Conservation (phyloP, 2,797 vertebrate species). For the Chiroxiphia lanceolata region DNA sequence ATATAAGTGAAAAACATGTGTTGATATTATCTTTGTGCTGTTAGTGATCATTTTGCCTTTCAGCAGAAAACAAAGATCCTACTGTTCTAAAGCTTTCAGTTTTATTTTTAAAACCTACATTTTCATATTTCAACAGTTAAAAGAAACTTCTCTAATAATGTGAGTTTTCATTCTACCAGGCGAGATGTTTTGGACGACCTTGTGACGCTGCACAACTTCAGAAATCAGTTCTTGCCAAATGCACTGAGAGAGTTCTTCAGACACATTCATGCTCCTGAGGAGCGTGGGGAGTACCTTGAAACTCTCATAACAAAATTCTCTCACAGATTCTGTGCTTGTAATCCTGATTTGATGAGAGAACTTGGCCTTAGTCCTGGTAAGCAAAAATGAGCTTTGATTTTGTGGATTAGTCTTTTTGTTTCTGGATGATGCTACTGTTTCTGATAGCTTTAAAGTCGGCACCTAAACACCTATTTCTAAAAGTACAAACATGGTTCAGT, state of each 20-base stretch:
- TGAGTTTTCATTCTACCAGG: conserved; percentile 72
- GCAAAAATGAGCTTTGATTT: conserved; percentile 33
- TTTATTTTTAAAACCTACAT: not conserved
- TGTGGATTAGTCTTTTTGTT: not conserved
- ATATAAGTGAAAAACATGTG: not conserved
- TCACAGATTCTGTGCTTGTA: conserved; percentile 96
- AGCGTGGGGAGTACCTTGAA: conserved; percentile 97
- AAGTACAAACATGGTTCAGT: not conserved
- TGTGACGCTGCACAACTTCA: conserved; percentile 98
- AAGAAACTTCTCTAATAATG: not conserved
- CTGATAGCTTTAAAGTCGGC: not conserved
- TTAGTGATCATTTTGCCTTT: not conserved
- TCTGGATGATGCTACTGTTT: not conserved
- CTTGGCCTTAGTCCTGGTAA: conserved; percentile 96
- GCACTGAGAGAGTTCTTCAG: conserved; percentile 97
- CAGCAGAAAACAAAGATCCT: not conserved
- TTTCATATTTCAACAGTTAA: not conserved
- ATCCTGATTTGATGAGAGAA: conserved; percentile 90
- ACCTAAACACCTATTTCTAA: not conserved
- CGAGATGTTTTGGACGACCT: conserved; percentile 96
- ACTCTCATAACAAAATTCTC: conserved; percentile 99
- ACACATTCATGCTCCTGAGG: conserved; percentile 97
- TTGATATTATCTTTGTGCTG: not conserved
- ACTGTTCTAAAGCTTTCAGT: not conserved
- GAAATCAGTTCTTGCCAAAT: conserved; percentile 98